These are phyloP conservation scores for Setipinna tenuifilis DNA, from an alignment of 2,797 vertebrate genomes.

Conservation along the genomic window DNA sequence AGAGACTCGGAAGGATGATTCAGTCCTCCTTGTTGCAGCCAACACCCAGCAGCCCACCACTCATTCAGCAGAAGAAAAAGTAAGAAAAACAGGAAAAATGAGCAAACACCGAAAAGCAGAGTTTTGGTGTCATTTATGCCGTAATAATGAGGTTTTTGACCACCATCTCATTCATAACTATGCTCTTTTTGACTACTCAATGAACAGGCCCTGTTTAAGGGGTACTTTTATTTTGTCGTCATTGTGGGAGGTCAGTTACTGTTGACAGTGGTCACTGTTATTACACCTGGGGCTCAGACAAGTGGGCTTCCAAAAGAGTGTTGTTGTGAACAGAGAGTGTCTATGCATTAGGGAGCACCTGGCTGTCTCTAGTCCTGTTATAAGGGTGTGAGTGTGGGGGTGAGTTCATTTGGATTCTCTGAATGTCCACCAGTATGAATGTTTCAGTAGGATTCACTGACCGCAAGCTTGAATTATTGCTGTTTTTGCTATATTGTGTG, in stretches of 20 bases:
- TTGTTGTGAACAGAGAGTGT: not conserved
- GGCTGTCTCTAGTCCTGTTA: not conserved
- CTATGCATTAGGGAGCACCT: not conserved
- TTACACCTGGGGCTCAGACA: not conserved
- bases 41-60: slow-evolving; percentile 3
- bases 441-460: not conserved
- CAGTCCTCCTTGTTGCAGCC: not conserved
- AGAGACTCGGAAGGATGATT: not conserved
- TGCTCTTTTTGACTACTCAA: not conserved
- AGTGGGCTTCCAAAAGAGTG: not conserved
- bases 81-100: not conserved
- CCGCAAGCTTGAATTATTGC: not conserved
- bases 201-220: not conserved
- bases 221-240: not conserved
- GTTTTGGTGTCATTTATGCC: not conserved
- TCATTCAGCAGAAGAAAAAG: not conserved
- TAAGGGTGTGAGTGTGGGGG: not conserved
- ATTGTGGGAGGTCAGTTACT: not conserved
- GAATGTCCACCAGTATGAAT: not conserved
- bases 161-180: not conserved
- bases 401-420: not conserved
- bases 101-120: not conserved
- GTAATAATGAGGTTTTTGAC: not conserved
- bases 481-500: not conserved
- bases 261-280: not conserved